A percentile compares a stretch with the other conserved stretches of the same genome.
Evolutionary conservation across 1,140 invertebrate genomes (phyloP).

Genomic region (Zaprionus camerounensis): DNA sequence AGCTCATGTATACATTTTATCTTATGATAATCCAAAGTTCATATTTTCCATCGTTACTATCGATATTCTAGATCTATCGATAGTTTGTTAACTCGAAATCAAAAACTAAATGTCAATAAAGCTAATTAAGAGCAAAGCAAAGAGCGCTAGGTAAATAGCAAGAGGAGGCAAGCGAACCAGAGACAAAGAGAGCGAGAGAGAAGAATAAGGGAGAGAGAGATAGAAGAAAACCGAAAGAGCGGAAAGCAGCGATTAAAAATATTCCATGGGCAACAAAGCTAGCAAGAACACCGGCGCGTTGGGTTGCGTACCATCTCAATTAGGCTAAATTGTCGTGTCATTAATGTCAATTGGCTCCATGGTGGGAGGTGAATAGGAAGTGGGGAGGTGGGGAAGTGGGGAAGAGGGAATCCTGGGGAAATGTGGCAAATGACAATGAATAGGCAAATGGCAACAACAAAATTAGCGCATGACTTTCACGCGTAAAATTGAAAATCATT

Average conservation of each 20-base stretch:
- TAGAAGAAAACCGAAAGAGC: not conserved
- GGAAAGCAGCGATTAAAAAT: slow-evolving; percentile 55
- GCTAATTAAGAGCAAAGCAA: slow-evolving; percentile 25
- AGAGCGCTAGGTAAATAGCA: not conserved
- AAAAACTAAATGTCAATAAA: not conserved
- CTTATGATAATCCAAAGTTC: fast-evolving
- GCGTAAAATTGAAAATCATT: slow-evolving; percentile 83
- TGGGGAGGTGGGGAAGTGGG: not conserved
- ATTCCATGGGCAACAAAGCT: slow-evolving; percentile 30
- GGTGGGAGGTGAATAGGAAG: not conserved
- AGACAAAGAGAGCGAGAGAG: not conserved
- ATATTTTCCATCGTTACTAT: not conserved
- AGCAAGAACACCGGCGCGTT: not conserved
- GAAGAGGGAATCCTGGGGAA: not conserved
- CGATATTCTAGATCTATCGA: not conserved
- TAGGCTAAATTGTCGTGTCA: slow-evolving; percentile 70
- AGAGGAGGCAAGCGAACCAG: not conserved
- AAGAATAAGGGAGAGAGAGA: not conserved
- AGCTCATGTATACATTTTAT: not conserved
- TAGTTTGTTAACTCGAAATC: slow-evolving; percentile 10
- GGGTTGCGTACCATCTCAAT: slow-evolving; percentile 64
- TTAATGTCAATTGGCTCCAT: slow-evolving; percentile 70
- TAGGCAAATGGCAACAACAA: slow-evolving; percentile 67
- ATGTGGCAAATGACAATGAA: slow-evolving; percentile 79
- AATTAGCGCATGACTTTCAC: slow-evolving; percentile 80